phyloP scores from a whole-genome alignment of 2,797 vertebrate species.

The Acrocephalus scirpaceus region DNA sequence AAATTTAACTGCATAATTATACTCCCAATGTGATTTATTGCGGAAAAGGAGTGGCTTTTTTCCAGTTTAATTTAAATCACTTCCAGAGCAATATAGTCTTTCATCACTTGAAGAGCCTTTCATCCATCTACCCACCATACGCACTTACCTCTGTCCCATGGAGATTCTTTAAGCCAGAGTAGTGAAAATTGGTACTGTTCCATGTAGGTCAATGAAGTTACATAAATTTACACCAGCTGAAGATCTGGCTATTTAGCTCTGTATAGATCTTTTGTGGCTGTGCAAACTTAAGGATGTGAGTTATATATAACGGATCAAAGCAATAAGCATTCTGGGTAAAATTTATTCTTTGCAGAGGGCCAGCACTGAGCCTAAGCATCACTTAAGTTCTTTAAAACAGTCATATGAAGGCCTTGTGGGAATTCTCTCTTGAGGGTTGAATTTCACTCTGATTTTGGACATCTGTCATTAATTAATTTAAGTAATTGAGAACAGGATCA shows the following conservation, averaged over 20 bases:
- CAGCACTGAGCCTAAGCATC: constrained; percentile 52
- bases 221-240: constrained; percentile 70
- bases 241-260: constrained; percentile 52
- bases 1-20: constrained; percentile 62
- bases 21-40: constrained; percentile 56
- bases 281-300: constrained; percentile 60
- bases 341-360: constrained; percentile 69
- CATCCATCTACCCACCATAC: constrained; percentile 56
- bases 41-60: constrained; percentile 69
- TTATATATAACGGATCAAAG: constrained; percentile 63
- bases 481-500: constrained; percentile 59
- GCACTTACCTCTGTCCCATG: constrained; percentile 60
- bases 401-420: constrained; percentile 58
- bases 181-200: constrained; percentile 66
- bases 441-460: constrained; percentile 59
- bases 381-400: constrained; percentile 53
- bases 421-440: constrained; percentile 42
- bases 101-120: constrained; percentile 66
- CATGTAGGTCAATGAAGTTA: constrained; percentile 66
- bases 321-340: constrained; percentile 66
- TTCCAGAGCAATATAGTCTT: constrained; percentile 63
- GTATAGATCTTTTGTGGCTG: constrained; percentile 60
- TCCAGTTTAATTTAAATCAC: constrained; percentile 65
- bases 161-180: constrained; percentile 61
- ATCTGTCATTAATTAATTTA: constrained; percentile 69